A percentile compares a stretch with the other conserved stretches of the same genome.
These are phyloP conservation scores for Hydriomena furcata DNA, from an alignment of 2,888 invertebrate species.

Conservation along the genomic window DNA sequence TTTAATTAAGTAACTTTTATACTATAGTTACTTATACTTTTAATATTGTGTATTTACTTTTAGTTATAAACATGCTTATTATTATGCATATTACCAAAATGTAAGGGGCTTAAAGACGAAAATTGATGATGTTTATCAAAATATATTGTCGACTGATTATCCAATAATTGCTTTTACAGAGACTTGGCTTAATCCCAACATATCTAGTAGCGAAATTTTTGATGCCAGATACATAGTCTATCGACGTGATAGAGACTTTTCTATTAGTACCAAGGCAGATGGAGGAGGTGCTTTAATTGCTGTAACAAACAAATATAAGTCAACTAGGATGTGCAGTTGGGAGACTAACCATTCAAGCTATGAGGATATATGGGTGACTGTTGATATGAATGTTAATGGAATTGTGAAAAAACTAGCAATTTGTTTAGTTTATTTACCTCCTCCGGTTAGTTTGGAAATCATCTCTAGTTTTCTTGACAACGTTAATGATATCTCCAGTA, in stretches of 20 bases:
- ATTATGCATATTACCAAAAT: slow-evolving; percentile 4
- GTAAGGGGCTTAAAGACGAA: too few relatives aligned
- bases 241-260: slow-evolving; percentile 1
- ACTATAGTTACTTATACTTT: background rate
- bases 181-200: slow-evolving; percentile 10
- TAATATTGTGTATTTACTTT: background rate
- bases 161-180: slow-evolving; percentile 4
- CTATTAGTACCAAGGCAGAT: background rate
- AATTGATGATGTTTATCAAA: background rate
- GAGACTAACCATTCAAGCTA: background rate
- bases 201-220: slow-evolving; percentile 2
- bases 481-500: too few relatives aligned
- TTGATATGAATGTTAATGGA: background rate
- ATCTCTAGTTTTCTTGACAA: too few relatives aligned
- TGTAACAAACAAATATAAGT: background rate
- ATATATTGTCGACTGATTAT: background rate
- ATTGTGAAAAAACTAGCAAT: too few relatives aligned
- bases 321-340: background rate
- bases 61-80: background rate
- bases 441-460: too few relatives aligned
- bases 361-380: slow-evolving; percentile 5
- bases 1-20: background rate
- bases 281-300: slow-evolving; percentile 10
- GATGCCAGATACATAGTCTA: slow-evolving; percentile 2
- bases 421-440: too few relatives aligned